phyloP scores from a whole-genome alignment of 1,140 invertebrate species.

The Penaeus vannamei region DNA sequence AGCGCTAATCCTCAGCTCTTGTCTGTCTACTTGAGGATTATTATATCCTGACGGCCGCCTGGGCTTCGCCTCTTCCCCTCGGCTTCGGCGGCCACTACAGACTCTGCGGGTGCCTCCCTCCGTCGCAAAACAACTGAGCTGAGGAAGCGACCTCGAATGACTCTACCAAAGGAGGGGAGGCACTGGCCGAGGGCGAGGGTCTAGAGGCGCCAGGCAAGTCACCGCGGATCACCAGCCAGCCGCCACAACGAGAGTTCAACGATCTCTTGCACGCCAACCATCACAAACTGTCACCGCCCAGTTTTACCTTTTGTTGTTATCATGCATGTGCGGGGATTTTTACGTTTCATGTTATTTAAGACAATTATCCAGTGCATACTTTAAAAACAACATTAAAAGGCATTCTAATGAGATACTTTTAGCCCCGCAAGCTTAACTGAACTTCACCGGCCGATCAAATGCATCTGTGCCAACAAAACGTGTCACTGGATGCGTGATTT shows the following conservation, averaged over 20 bases:
- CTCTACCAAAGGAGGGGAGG: too few relatives aligned
- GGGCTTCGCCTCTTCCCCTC: slow-evolving; percentile 44
- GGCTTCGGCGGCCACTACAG: slow-evolving; percentile 17
- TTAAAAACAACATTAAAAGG: slow-evolving; percentile 26
- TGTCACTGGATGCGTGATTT: too few relatives aligned
- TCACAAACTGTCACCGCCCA: slow-evolving; percentile 43
- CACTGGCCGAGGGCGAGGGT: slow-evolving; percentile 39
- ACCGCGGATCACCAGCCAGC: slow-evolving; percentile 30
- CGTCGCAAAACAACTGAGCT: too few relatives aligned
- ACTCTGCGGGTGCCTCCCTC: too few relatives aligned
- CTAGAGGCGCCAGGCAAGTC: slow-evolving; percentile 28
- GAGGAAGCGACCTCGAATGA: too few relatives aligned
- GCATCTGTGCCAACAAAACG: too few relatives aligned
- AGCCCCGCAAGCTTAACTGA: background rate
- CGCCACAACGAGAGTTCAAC: slow-evolving; percentile 53
- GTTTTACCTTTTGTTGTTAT: slow-evolving; percentile 43
- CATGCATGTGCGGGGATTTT: slow-evolving; percentile 50
- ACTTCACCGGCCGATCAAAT: background rate
- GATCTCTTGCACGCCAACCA: slow-evolving; percentile 38
- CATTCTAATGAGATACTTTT: slow-evolving; percentile 48
- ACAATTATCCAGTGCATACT: slow-evolving; percentile 49
- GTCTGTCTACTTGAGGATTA: slow-evolving; percentile 59
- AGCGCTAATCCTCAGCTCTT: slow-evolving; percentile 62
- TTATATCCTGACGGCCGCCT: slow-evolving; percentile 41
- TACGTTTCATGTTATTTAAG: slow-evolving; percentile 39